Conservation (phyloP, 2,113 vertebrate genomes). For the Meleagris gallopavo region DNA sequence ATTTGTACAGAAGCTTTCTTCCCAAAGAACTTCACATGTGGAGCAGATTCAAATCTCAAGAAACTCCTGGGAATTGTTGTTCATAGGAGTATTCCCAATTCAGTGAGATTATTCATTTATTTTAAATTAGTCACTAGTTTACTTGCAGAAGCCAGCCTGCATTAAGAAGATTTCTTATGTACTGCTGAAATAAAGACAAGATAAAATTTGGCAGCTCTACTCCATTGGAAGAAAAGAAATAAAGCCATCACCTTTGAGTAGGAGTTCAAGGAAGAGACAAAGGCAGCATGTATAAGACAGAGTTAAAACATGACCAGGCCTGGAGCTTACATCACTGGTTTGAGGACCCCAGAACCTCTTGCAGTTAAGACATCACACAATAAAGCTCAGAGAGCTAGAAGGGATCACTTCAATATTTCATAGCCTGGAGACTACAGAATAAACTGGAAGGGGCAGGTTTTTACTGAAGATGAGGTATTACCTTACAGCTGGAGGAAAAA, state of each 20-base stretch:
- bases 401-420: background rate
- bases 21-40: background rate
- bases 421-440: background rate
- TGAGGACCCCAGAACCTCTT: background rate
- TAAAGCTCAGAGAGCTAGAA: background rate
- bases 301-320: background rate
- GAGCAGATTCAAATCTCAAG: constrained; percentile 6
- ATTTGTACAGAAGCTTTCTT: background rate
- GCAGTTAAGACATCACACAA: background rate
- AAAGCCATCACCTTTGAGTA: background rate
- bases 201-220: background rate
- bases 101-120: constrained; percentile 43
- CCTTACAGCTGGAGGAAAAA: background rate
- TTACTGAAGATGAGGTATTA: background rate
- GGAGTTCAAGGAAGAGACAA: background rate
- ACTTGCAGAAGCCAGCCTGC: background rate
- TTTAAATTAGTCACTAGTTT: constrained; percentile 36
- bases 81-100: background rate
- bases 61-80: background rate
- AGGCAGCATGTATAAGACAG: background rate
- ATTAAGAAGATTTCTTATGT: background rate
- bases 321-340: background rate
- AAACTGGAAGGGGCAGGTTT: background rate
- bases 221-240: background rate
- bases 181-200: background rate